Percentiles rank a stretch among this genome's conserved stretches.
phyloP scores from a whole-genome alignment of 2,888 invertebrate species.

The Eueremaeus valkanovi region DNA sequence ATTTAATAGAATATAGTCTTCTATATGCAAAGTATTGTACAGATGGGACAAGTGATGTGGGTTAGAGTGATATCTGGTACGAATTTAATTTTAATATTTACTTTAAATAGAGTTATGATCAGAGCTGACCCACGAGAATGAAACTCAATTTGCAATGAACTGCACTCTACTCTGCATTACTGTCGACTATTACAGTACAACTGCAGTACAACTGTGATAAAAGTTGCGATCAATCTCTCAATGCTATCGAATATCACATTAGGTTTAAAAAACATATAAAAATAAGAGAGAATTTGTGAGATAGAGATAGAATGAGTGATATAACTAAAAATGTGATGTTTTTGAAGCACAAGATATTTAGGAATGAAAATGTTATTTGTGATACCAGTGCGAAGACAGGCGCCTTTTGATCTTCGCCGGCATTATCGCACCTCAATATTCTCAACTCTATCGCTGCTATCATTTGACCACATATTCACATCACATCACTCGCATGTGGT shows the following conservation, averaged over 20 bases:
- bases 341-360: background rate
- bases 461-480: constrained; percentile 36
- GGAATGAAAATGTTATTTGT: constrained; percentile 34
- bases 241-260: constrained; percentile 28
- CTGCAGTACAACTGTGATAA: background rate
- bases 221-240: constrained; percentile 8
- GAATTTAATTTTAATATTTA: constrained; percentile 28
- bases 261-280: background rate
- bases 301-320: background rate
- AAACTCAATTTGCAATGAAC: constrained; percentile 31
- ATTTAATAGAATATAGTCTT: too few species aligned
- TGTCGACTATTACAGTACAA: too few species aligned
- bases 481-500: constrained; percentile 29
- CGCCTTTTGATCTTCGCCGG: constrained; percentile 24
- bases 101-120: constrained; percentile 21
- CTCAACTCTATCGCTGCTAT: constrained; percentile 36
- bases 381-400: constrained; percentile 18
- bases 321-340: constrained; percentile 5
- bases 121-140: constrained; percentile 26
- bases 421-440: constrained; percentile 28
- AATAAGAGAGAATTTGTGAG: background rate
- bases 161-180: too few species aligned
- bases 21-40: too few species aligned
- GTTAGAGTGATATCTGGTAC: background rate
- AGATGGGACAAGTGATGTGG: background rate